Evolutionary conservation across 2,888 invertebrate species (phyloP).

Genomic region (Drosophila koepferae): DNA sequence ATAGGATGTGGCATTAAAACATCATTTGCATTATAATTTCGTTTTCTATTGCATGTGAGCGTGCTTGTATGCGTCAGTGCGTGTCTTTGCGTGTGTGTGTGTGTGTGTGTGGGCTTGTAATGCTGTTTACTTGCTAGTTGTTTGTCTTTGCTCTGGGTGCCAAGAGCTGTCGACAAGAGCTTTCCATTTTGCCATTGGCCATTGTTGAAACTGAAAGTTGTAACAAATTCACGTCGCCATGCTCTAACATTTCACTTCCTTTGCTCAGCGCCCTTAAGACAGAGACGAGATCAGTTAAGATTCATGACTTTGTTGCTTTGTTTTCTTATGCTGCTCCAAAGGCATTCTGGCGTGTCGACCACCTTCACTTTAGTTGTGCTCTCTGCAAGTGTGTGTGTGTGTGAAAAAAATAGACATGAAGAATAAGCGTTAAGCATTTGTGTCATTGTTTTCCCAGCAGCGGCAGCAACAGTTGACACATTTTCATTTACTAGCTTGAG

Average conservation of each 20-base stretch:
- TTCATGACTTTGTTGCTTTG: slow-evolving; percentile 49
- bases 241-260: slow-evolving; percentile 69
- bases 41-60: slow-evolving; percentile 1
- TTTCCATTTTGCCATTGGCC: slow-evolving; percentile 61
- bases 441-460: slow-evolving; percentile 49
- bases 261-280: slow-evolving; percentile 49
- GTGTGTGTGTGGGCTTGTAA: slow-evolving; percentile 28
- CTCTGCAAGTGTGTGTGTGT: slow-evolving; percentile 1
- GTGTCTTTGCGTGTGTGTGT: slow-evolving; percentile 8
- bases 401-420: background rate
- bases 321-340: slow-evolving; percentile 19
- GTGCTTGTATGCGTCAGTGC: background rate
- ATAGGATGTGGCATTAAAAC: slow-evolving; percentile 38
- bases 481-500: slow-evolving; percentile 40
- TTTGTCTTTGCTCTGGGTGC: slow-evolving; percentile 37
- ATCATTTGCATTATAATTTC: slow-evolving; percentile 50
- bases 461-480: slow-evolving; percentile 41
- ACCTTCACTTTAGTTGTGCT: slow-evolving; percentile 48
- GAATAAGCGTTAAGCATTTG: slow-evolving; percentile 29
- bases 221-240: slow-evolving; percentile 49
- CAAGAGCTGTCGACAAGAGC: slow-evolving; percentile 57
- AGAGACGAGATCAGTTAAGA: slow-evolving; percentile 46
- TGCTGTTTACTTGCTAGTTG: slow-evolving; percentile 29
- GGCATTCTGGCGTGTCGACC: slow-evolving; percentile 66
- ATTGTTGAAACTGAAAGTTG: slow-evolving; percentile 73